These are phyloP conservation scores for Pachyuromys duprasi DNA, from an alignment of 2,797 vertebrate species.

Conservation along the genomic window DNA sequence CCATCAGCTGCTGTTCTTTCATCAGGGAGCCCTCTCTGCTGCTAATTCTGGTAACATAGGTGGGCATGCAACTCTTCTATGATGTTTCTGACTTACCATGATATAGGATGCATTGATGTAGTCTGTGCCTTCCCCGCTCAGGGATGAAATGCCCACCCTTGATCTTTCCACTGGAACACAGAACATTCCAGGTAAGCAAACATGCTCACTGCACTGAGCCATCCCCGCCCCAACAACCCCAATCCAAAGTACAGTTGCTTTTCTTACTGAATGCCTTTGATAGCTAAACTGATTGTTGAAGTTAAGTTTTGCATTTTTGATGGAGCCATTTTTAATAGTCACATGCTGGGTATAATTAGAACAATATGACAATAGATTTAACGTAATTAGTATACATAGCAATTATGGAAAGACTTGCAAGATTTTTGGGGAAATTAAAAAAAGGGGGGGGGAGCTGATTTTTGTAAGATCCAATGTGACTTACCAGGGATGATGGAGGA, in stretches of 20 bases:
- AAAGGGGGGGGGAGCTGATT: not conserved
- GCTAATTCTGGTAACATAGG: not conserved
- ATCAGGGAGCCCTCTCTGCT: not conserved
- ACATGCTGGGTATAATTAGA: conserved; percentile 3
- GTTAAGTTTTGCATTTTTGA: conserved; percentile 29
- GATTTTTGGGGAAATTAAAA: not conserved
- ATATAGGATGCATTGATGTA: conserved; percentile 98
- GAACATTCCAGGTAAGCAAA: conserved; percentile 54
- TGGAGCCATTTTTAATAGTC: conserved; percentile 8
- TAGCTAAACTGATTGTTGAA: not conserved
- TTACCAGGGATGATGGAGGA: conserved; percentile 94
- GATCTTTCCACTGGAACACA: conserved; percentile 93
- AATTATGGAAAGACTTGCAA: not conserved
- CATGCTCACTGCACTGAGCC: fast-evolving
- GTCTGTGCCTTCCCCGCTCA: conserved; percentile 92
- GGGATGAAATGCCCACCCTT: conserved; percentile 92
- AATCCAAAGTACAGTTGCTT: not conserved
- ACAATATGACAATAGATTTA: not conserved
- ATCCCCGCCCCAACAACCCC: not conserved
- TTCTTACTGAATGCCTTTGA: not conserved
- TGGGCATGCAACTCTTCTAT: not conserved
- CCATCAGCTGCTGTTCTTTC: no score
- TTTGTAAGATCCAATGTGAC: conserved; percentile 47
- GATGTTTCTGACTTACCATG: conserved; percentile 89
- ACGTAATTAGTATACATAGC: not conserved